Conservation (phyloP, 1,140 invertebrate genomes). For the Lordiphosa stackelbergi region DNA sequence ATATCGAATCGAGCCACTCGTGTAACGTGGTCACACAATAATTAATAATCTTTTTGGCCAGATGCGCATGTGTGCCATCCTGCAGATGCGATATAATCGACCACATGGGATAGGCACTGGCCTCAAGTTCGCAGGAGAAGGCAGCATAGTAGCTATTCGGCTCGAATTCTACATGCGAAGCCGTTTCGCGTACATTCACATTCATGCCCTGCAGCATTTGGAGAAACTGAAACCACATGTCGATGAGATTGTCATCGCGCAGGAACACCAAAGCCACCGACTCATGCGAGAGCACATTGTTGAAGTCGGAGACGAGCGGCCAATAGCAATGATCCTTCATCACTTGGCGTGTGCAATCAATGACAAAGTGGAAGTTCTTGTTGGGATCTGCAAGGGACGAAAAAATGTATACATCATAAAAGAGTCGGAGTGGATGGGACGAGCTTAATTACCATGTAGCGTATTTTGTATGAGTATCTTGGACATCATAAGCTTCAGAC, state of each 20-base stretch:
- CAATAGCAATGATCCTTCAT: slow-evolving; percentile 99
- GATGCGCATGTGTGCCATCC: slow-evolving; percentile 83
- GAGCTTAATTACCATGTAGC: slow-evolving; percentile 84
- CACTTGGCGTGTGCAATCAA: slow-evolving; percentile 92
- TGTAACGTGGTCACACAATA: slow-evolving; percentile 87
- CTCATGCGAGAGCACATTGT: slow-evolving; percentile 96
- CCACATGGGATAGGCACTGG: slow-evolving; percentile 98
- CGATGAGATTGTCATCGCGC: slow-evolving; percentile 88
- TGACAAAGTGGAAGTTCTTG: slow-evolving; percentile 92
- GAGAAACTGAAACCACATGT: slow-evolving; percentile 96
- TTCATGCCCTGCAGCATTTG: slow-evolving; percentile 99
- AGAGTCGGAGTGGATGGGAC: slow-evolving; percentile 5
- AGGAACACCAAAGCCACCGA: slow-evolving; percentile 94
- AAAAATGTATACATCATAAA: slow-evolving; percentile 18
- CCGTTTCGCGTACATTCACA: slow-evolving; percentile 92
- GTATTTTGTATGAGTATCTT: slow-evolving; percentile 92
- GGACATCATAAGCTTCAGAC: slow-evolving; percentile 95
- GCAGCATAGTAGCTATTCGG: slow-evolving; percentile 97
- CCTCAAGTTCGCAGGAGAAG: slow-evolving; percentile 97
- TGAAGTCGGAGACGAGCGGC: slow-evolving; percentile 97
- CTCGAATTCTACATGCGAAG: slow-evolving; percentile 96
- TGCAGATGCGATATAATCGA: slow-evolving; percentile 92
- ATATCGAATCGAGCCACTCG: slow-evolving; percentile 91
- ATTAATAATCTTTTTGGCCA: slow-evolving; percentile 86
- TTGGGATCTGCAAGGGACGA: slow-evolving; percentile 80